Evolutionary conservation across 2,888 invertebrate species (phyloP), one percentile per base, ranked within the genome.

Genomic region (Leptura quadrifasciata): DNA sequence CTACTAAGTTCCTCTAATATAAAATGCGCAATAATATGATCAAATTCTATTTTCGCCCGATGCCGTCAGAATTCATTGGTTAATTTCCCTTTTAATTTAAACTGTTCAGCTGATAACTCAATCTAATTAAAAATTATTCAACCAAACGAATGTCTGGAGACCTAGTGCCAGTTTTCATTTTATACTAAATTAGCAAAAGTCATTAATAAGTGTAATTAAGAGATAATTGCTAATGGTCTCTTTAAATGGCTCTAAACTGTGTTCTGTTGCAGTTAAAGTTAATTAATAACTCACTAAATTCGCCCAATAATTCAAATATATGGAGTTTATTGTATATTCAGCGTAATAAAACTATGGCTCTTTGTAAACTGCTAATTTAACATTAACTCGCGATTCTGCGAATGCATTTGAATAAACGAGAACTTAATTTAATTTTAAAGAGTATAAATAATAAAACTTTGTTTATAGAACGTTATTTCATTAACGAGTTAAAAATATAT

Each of bases 121-220:
- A n/a, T 47, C 17, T 65, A 21, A 65, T 65, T 65, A 65, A 65
- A 52, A 65, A 54, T 52, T 65, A 65, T 52, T 24, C 47, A 65
- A 15, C 35, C 35, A 63, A 18, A 31, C 39, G 63, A 39, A 27
- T 39, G 63, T 31, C 18, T 39, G 35, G 17, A 31, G 24, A 57
- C 18, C 64, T 35, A 20, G 64, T n/a, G 5, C 71, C 61, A 15
- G 47, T 21, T 52, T 47, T 21, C 52, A 39, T 52, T 52, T 61
- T 52, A 35, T 39, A 52, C 71, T 27, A 39, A 75, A 64, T 75
- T 70, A 65, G 70, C 68, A 21, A 69, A 70, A 75, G 63, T 65
- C 74, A 31, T 75, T 75, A 70, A 75, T 72, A 65, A 55, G 52
- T 71, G 54, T 72, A 72, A 71, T 75, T 75, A 71, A 70, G 65